Percentiles rank a stretch among this genome's conserved stretches.
Evolutionary conservation across 1,140 invertebrate genomes (phyloP).

Genomic region (Bombus ignitus): DNA sequence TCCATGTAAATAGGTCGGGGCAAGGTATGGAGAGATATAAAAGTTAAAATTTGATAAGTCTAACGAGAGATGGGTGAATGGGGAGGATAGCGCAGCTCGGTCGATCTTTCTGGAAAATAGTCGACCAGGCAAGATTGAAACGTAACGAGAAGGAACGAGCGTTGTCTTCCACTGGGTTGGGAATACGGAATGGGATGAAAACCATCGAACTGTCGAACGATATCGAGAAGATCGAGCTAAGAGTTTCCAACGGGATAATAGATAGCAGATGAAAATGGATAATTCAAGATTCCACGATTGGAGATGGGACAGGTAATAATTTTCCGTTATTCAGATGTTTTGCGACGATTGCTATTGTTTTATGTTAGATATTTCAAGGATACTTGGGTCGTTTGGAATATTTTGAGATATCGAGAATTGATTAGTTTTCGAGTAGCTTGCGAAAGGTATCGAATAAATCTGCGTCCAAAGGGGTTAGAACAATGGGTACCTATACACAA

Average conservation of each 20-base stretch:
- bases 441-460: no score
- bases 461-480: no score
- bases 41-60: conserved; percentile 19
- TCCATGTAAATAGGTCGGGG: neutral
- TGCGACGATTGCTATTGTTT: neutral
- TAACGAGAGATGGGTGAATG: neutral
- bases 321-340: neutral
- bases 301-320: neutral
- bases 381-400: no score
- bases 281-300: neutral
- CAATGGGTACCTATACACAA: no score
- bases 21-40: neutral
- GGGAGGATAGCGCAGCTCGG: neutral
- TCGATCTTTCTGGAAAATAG: conserved; percentile 10
- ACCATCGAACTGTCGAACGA: conserved; percentile 14
- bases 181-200: conserved; percentile 14
- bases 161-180: neutral
- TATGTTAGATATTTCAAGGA: no score
- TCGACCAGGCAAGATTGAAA: neutral
- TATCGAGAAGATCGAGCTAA: neutral
- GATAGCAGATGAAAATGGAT: conserved; percentile 10
- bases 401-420: no score
- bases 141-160: neutral
- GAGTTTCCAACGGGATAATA: neutral
- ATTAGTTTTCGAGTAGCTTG: no score